phyloP scores from a whole-genome alignment of 2,888 invertebrate genomes.

The Tenthredo livida region DNA sequence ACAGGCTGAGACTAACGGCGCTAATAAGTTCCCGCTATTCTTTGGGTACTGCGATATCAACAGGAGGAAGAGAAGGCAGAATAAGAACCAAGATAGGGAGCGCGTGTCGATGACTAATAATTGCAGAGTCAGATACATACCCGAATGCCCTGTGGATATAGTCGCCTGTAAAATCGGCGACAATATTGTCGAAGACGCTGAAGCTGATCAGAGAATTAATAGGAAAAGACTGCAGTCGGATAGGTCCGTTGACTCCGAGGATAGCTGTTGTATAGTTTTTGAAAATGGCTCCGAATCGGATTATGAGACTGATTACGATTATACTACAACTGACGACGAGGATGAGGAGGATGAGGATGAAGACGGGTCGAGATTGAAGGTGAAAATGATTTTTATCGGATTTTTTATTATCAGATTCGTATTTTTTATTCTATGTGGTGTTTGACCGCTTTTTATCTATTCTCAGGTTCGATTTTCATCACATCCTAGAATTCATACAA shows the following conservation, averaged over 20 bases:
- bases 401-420: not conserved
- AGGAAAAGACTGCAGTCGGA: constrained; percentile 65
- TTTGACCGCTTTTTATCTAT: not conserved
- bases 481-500: constrained; percentile 77
- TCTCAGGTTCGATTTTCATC: constrained; percentile 80
- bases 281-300: constrained; percentile 64
- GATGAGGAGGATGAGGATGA: constrained; percentile 53
- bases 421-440: not conserved
- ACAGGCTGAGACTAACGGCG: constrained; percentile 45
- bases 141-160: constrained; percentile 57
- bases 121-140: constrained; percentile 60
- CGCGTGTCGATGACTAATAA: constrained; percentile 53
- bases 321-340: constrained; percentile 41
- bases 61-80: constrained; percentile 56
- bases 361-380: constrained; percentile 37
- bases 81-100: constrained; percentile 50
- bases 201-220: constrained; percentile 9
- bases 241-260: constrained; percentile 72
- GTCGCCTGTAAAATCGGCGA: constrained; percentile 47
- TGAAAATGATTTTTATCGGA: too few relatives aligned
- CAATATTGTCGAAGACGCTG: constrained; percentile 22
- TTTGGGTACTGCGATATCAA: constrained; percentile 61
- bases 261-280: constrained; percentile 71
- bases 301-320: constrained; percentile 54
- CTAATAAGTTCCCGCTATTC: not conserved